A percentile compares a stretch with the other conserved stretches of the same genome.
These are phyloP conservation scores for Lasiommata megera DNA, from an alignment of 2,888 invertebrate genomes.

Conservation along the genomic window DNA sequence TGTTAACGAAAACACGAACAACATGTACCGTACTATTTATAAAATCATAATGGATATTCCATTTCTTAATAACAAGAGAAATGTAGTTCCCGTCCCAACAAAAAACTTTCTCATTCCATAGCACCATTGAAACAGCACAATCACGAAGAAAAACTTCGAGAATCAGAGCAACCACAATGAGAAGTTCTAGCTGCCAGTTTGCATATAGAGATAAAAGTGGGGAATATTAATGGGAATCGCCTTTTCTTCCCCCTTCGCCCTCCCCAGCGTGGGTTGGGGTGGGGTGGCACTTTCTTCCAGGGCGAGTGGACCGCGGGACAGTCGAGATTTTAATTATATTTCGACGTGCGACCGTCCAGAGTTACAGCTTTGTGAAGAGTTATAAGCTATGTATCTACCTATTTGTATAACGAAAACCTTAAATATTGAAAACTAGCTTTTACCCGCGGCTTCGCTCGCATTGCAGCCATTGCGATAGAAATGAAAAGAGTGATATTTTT, in stretches of 20 bases:
- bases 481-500: no score
- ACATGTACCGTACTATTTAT: neutral
- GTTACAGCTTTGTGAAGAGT: constrained; percentile 62
- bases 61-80: constrained; percentile 38
- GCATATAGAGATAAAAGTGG: constrained; percentile 82
- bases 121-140: constrained; percentile 77
- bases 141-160: constrained; percentile 63
- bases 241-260: constrained; percentile 45
- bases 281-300: constrained; percentile 65
- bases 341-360: constrained; percentile 68
- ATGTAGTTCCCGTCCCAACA: constrained; percentile 53
- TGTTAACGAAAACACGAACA: neutral
- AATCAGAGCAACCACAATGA: constrained; percentile 77
- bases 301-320: constrained; percentile 75
- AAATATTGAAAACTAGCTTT: no score
- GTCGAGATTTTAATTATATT: constrained; percentile 80
- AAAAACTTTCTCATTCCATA: constrained; percentile 61
- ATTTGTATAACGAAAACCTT: no score
- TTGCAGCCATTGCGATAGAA: no score
- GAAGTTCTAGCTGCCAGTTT: constrained; percentile 78
- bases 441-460: no score
- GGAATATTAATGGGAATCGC: constrained; percentile 80
- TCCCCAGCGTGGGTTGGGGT: constrained; percentile 33
- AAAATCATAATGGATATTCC: constrained; percentile 10
- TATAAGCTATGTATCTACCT: constrained; percentile 34